These are phyloP conservation scores for Staurois parvus DNA, from an alignment of 2,797 vertebrate species.

Conservation along the genomic window DNA sequence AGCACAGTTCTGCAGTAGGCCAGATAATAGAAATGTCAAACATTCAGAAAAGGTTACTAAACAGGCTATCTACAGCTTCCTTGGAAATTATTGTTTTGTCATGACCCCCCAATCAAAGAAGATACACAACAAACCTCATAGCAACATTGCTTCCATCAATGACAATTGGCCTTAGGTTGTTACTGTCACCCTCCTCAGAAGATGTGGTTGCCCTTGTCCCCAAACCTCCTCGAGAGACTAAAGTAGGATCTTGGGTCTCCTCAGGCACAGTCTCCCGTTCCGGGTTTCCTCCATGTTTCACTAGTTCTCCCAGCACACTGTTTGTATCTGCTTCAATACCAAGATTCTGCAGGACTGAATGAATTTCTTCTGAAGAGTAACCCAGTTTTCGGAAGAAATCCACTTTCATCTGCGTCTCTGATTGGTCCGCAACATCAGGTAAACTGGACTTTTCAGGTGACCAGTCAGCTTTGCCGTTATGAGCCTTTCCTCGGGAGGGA, in stretches of 20 bases:
- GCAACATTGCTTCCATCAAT: slow-evolving; percentile 98
- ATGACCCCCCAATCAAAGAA: not conserved
- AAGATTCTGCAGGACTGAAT: slow-evolving; percentile 83
- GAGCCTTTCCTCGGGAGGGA: not conserved
- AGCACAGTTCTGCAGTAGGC: not conserved
- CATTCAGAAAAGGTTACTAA: not conserved
- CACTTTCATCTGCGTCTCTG: slow-evolving; percentile 82
- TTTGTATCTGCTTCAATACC: slow-evolving; percentile 88
- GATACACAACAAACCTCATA: slow-evolving; percentile 84
- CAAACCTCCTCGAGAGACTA: slow-evolving; percentile 72
- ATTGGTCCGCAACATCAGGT: not conserved
- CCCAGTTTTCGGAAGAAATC: slow-evolving; percentile 95
- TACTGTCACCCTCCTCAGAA: slow-evolving; percentile 64
- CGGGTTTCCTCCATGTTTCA: slow-evolving; percentile 76
- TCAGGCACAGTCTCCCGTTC: slow-evolving; percentile 68
- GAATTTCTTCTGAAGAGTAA: slow-evolving; percentile 84
- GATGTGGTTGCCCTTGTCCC: slow-evolving; percentile 66
- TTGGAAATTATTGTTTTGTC: not conserved
- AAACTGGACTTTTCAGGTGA: slow-evolving; percentile 24
- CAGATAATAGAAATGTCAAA: not conserved
- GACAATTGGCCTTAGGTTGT: slow-evolving; percentile 86
- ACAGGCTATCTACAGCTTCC: not conserved
- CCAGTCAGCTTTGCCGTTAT: slow-evolving; percentile 42
- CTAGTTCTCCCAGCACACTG: slow-evolving; percentile 88
- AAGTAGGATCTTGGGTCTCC: slow-evolving; percentile 65